phyloP scores from a whole-genome alignment of 2,888 invertebrate genomes.

The Chorisops tibialis region DNA sequence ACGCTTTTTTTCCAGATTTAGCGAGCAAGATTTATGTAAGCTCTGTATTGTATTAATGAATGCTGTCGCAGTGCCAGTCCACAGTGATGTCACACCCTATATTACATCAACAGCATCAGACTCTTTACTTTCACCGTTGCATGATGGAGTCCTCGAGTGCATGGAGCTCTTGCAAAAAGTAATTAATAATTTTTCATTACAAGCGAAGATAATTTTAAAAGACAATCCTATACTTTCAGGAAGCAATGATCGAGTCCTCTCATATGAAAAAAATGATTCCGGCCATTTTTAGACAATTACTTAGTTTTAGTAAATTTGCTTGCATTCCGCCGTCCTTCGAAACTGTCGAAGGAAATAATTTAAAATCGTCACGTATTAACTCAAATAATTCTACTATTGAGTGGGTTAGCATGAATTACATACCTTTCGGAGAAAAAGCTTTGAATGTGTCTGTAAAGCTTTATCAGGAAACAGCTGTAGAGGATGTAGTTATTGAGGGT shows the following conservation, averaged over 20 bases:
- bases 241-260: conserved; percentile 59
- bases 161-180: conserved; percentile 86
- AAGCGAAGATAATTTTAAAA: conserved; percentile 14
- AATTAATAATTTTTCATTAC: conserved; percentile 23
- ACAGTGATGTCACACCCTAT: conserved; percentile 75
- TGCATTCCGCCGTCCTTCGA: conserved; percentile 61
- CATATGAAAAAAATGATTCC: conserved; percentile 64
- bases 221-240: conserved; percentile 44
- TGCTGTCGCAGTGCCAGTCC: conserved; percentile 75
- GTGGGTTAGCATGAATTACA: conserved; percentile 77
- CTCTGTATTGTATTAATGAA: conserved; percentile 74
- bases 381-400: conserved; percentile 56
- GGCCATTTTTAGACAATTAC: conserved; percentile 63
- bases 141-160: conserved; percentile 80
- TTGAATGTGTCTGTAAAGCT: conserved; percentile 70
- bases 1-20: conserved; percentile 53
- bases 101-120: conserved; percentile 78
- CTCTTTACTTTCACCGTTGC: conserved; percentile 74
- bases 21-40: conserved; percentile 68
- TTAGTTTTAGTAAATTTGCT: conserved; percentile 67
- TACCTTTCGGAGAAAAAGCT: conserved; percentile 81
- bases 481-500: conserved; percentile 67
- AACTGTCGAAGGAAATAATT: conserved; percentile 43
- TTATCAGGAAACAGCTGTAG: conserved; percentile 70
- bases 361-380: conserved; percentile 25